Evolutionary conservation across 2,113 vertebrate species (phyloP).

Genomic region (Crotalus viridis): DNA sequence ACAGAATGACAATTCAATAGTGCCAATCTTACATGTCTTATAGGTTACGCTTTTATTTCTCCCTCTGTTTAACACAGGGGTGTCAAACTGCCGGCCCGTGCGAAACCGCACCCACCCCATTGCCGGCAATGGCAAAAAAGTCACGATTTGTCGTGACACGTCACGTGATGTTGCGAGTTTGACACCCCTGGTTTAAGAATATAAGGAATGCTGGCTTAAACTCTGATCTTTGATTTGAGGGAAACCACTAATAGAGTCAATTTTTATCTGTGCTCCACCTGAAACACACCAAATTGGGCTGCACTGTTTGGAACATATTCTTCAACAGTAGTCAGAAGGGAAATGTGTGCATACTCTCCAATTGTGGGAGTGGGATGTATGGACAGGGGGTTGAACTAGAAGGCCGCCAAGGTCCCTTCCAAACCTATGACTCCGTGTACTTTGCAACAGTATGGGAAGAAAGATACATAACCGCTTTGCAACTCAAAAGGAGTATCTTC

Average conservation of each 20-base stretch:
- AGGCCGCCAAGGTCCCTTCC: not conserved
- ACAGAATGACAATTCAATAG: not conserved
- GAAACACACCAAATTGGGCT: not conserved
- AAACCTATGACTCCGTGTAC: not conserved
- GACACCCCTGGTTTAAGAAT: not conserved
- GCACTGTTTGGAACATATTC: not conserved
- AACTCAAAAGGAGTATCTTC: not conserved
- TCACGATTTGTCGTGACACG: no score
- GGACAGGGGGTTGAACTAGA: not conserved
- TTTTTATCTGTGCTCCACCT: not conserved
- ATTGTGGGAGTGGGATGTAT: not conserved
- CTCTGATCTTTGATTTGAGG: not conserved
- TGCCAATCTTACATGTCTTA: not conserved
- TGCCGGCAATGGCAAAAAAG: no score
- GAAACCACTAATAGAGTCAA: not conserved
- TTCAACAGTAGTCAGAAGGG: not conserved
- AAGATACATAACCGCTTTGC: not conserved
- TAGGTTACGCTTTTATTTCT: not conserved
- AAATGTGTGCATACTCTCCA: not conserved
- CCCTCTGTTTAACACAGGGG: not conserved
- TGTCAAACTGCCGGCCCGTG: no score
- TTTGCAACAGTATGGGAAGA: not conserved
- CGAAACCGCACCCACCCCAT: no score
- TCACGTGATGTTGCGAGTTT: no score
- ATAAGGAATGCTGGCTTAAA: not conserved